Conservation (phyloP, 2,113 vertebrate genomes). For the Anoura caudifer region DNA sequence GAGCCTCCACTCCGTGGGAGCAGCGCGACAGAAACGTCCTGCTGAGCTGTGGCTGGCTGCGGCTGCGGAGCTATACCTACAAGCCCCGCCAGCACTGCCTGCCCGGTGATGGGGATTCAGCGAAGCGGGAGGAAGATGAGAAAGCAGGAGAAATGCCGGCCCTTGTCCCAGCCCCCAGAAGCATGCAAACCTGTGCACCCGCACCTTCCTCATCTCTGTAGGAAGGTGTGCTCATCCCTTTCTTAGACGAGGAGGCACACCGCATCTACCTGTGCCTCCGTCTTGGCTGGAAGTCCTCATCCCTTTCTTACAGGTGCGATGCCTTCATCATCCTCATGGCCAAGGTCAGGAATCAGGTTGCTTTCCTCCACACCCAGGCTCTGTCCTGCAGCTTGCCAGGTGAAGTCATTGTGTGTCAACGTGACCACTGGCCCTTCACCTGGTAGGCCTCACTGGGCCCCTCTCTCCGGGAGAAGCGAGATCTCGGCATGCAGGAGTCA, state of each 20-base stretch:
- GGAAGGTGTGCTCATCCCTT: background rate
- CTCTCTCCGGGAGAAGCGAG: background rate
- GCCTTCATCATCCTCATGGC: background rate
- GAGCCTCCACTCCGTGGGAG: background rate
- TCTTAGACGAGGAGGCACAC: background rate
- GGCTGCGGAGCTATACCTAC: accelerated
- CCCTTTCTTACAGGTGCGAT: background rate
- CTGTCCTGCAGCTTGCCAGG: background rate
- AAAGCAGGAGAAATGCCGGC: background rate
- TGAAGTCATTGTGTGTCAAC: background rate
- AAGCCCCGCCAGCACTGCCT: background rate
- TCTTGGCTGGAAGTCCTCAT: too few species aligned
- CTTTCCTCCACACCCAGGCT: background rate
- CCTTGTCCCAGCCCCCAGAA: background rate
- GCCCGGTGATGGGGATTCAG: background rate
- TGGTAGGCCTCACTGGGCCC: background rate
- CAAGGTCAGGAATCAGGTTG: background rate
- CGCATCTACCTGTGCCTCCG: too few species aligned
- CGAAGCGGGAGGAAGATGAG: background rate
- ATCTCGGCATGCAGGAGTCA: background rate
- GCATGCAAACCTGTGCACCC: background rate
- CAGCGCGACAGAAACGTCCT: background rate
- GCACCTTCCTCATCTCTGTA: background rate
- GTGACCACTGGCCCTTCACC: background rate
- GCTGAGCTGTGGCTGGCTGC: background rate